Evolutionary conservation across 1,140 invertebrate species (phyloP).

Genomic region (Stegodyphus mimosarum): DNA sequence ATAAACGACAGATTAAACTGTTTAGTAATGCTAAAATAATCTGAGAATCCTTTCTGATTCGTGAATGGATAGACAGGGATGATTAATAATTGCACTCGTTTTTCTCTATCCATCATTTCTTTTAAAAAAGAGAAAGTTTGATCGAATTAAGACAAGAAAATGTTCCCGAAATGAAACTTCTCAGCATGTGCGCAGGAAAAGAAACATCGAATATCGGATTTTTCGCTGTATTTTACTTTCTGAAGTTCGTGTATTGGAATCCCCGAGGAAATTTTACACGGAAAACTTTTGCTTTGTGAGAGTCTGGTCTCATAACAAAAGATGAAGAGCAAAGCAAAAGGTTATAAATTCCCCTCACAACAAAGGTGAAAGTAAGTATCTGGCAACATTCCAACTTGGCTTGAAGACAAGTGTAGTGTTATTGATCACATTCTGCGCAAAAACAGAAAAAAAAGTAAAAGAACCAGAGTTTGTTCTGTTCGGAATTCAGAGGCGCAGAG

Average conservation of each 20-base stretch:
- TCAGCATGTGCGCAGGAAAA: too few species aligned
- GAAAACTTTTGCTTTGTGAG: slow-evolving; percentile 23
- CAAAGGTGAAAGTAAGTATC: slow-evolving; percentile 44
- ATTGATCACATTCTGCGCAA: slow-evolving; percentile 25
- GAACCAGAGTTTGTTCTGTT: not conserved
- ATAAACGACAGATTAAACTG: too few species aligned
- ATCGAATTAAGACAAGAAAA: too few species aligned
- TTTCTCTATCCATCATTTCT: too few species aligned
- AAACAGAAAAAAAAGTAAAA: not conserved
- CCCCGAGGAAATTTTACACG: slow-evolving; percentile 43
- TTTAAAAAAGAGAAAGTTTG: too few species aligned
- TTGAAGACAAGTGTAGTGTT: slow-evolving; percentile 25
- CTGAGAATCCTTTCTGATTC: too few species aligned
- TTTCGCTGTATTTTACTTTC: too few species aligned
- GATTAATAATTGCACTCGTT: too few species aligned
- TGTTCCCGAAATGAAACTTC: too few species aligned
- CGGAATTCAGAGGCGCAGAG: not conserved
- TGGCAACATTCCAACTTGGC: slow-evolving; percentile 33
- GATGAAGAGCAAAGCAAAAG: not conserved
- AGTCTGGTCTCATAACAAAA: slow-evolving; percentile 5
- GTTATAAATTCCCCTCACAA: slow-evolving; percentile 32
- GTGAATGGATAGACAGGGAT: too few species aligned
- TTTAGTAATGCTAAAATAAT: too few species aligned
- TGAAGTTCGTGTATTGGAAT: not conserved
- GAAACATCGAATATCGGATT: too few species aligned